Evolutionary conservation across 2,797 vertebrate species (phyloP), one percentile per base, ranked within the genome.

Genomic region (Euthynnus affinis): DNA sequence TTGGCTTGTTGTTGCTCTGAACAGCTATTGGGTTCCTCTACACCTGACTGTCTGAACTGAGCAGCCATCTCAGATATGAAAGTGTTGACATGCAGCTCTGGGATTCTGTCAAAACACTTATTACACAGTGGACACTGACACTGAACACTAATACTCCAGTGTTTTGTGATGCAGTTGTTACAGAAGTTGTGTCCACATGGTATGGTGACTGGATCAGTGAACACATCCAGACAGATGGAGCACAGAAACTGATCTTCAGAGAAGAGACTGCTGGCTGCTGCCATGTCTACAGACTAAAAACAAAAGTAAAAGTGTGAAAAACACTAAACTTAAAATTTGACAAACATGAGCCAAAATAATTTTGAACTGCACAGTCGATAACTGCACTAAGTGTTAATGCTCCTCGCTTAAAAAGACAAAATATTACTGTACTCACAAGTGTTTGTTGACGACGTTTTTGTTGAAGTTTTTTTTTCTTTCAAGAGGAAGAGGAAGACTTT

Each of bases 11-110:
- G 9, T 37, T 37, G 37, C 37, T 12, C 37, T 37, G 37, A 37
- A 10, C 37, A 37, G 37, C 37, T 37, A 10, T 3, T 37, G 37
- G 37, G 10, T 9, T 37, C 37, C 37, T 37, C 3, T 37, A 10
- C 9, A 10, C 37, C 9, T 37, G 37, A 37, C 37, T 37, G 37
- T 37, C 37, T 37, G 37, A 37, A 37, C 37, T 37, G 37, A 37
- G 37, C 37, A 37, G 37, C 62, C 44, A 27, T 66, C 22, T 74
- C 44, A 57, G 72, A 74, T 37, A 37, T 37, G 37, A 37, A 37
- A 10, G 37, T 37, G 37, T 37, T 37, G 37, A 37, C 37, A 37
- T 37, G 9, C 37, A 37, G 2, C 6, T 42, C 53, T 2, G 71
- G 71, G 48, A 20, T 22, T 23, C 1, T 29, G 20, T 23, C 13